Conservation (phyloP, 1,140 invertebrate genomes). For the Drosophila kanapiae region DNA sequence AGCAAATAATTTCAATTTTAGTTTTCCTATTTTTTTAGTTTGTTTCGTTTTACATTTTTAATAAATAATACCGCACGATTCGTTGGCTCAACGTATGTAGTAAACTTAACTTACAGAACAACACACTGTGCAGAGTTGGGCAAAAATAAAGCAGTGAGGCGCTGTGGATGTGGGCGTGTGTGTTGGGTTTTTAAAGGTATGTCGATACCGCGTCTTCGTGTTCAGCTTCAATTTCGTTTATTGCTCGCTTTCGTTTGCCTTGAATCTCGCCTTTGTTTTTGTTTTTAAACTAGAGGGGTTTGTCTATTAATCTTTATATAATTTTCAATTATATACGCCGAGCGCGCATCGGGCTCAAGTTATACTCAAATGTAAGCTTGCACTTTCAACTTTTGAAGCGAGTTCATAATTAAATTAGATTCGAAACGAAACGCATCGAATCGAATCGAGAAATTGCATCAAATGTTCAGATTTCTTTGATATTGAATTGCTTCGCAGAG, state of each 20-base stretch:
- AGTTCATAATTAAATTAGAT: slow-evolving; percentile 66
- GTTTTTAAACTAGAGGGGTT: slow-evolving; percentile 30
- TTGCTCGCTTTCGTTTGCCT: slow-evolving; percentile 23
- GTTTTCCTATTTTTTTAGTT: slow-evolving; percentile 31
- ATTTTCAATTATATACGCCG: slow-evolving; percentile 75
- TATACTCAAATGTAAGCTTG: slow-evolving; percentile 69
- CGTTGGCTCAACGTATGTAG: slow-evolving; percentile 71
- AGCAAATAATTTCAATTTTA: slow-evolving; percentile 78
- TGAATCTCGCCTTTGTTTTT: slow-evolving; percentile 41
- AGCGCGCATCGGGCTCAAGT: slow-evolving; percentile 52
- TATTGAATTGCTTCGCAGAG: slow-evolving; percentile 73
- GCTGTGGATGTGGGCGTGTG: slow-evolving; percentile 40
- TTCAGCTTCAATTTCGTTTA: background rate
- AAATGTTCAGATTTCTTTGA: slow-evolving; percentile 53
- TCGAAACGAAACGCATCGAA: slow-evolving; percentile 25
- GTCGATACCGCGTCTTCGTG: slow-evolving; percentile 49
- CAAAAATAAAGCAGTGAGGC: slow-evolving; percentile 59
- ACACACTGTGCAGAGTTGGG: slow-evolving; percentile 71
- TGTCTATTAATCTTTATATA: slow-evolving; percentile 66
- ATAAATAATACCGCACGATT: slow-evolving; percentile 81
- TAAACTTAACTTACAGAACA: slow-evolving; percentile 79
- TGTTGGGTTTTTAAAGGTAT: slow-evolving; percentile 46
- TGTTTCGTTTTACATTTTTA: slow-evolving; percentile 41
- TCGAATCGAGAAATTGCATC: slow-evolving; percentile 54
- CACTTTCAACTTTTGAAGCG: slow-evolving; percentile 75